Percentiles rank a stretch among this genome's conserved stretches.
Evolutionary conservation across 2,888 invertebrate genomes (phyloP).

Genomic region (Zygaena filipendulae): DNA sequence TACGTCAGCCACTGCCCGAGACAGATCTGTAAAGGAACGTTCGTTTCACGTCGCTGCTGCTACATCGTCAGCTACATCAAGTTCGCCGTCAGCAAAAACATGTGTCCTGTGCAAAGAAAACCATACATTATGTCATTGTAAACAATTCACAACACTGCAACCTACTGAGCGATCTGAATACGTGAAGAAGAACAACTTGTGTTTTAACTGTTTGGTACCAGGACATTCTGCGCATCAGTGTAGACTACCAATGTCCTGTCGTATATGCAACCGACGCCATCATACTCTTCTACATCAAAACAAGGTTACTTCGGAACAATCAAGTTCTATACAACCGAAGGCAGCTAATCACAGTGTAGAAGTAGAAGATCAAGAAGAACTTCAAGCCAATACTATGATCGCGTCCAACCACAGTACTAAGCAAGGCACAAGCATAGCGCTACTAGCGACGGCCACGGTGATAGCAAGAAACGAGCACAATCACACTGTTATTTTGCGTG

Average conservation of each 20-base stretch:
- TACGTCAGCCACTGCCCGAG: neutral
- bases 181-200: constrained; percentile 4
- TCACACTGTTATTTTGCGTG: constrained; percentile 7
- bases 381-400: constrained; percentile 9
- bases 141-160: too few species aligned
- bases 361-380: too few species aligned
- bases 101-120: too few species aligned
- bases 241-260: constrained; percentile 7
- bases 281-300: constrained; percentile 11
- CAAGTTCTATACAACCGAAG: constrained; percentile 1
- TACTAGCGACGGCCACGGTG: constrained; percentile 5
- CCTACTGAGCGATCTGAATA: constrained; percentile 2
- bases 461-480: neutral
- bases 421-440: constrained; percentile 1
- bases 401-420: constrained; percentile 11
- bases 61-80: too few species aligned
- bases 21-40: constrained; percentile 1
- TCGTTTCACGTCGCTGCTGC: constrained; percentile 5
- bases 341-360: too few species aligned
- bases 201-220: constrained; percentile 10
- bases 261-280: constrained; percentile 10
- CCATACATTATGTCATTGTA: constrained; percentile 10
- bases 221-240: constrained; percentile 8
- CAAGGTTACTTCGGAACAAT: too few species aligned
- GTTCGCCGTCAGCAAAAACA: too few species aligned